Evolutionary conservation across 2,113 vertebrate species (phyloP).

Genomic region (Myanophis thanlyinensis): DNA sequence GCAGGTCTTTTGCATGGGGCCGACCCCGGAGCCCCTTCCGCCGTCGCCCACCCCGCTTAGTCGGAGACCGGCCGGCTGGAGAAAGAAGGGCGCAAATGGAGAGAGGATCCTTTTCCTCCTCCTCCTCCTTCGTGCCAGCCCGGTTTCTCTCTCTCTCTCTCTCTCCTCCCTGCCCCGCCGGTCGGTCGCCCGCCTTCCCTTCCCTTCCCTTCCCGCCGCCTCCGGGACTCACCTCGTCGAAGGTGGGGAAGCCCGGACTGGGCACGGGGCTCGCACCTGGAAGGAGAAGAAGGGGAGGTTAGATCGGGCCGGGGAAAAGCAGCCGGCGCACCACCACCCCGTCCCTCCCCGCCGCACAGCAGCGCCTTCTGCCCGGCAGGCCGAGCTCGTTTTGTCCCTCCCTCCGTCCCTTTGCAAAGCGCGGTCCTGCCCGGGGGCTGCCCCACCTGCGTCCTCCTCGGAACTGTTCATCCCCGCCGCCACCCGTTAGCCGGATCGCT

Average conservation of each 20-base stretch:
- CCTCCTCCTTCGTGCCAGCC: background rate
- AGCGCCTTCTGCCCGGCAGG: background rate
- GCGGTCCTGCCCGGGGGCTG: too few relatives aligned
- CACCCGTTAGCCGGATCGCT: too few relatives aligned
- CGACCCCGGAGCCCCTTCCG: too few relatives aligned
- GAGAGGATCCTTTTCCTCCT: background rate
- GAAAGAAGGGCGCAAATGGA: background rate
- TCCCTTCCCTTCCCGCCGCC: background rate
- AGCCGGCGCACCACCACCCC: rapidly evolving
- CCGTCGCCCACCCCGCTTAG: background rate
- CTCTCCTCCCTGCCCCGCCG: background rate
- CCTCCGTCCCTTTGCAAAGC: background rate
- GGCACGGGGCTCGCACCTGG: constrained; percentile 18
- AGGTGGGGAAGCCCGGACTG: background rate
- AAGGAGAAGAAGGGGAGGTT: background rate
- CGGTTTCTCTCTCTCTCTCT: too few relatives aligned
- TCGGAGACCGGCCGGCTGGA: background rate
- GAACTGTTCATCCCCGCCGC: background rate
- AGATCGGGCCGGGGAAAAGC: background rate
- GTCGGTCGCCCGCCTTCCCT: too few relatives aligned
- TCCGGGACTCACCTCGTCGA: constrained; percentile 10
- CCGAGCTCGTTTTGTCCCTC: background rate
- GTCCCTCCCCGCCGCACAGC: too few relatives aligned
- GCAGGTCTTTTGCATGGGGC: background rate
- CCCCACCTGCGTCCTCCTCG: background rate